Conservation (phyloP, 2,113 vertebrate genomes). For the Elaphurus davidianus region DNA sequence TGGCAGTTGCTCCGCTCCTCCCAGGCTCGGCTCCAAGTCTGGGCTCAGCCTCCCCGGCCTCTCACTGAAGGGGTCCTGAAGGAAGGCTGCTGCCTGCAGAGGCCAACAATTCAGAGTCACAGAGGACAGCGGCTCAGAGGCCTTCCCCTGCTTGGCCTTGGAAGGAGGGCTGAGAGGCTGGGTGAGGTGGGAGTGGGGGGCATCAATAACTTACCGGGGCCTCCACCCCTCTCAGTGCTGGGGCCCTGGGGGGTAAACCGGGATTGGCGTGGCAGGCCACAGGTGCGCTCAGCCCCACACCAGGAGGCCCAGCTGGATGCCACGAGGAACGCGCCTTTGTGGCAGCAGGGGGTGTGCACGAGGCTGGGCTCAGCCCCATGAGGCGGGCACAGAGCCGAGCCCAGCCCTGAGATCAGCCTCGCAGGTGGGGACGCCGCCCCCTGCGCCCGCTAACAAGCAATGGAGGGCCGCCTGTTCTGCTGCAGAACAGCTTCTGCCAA, state of each 20-base stretch:
- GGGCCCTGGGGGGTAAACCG: neutral
- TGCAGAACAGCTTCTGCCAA: neutral
- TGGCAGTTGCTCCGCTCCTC: neutral
- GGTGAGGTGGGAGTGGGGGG: neutral
- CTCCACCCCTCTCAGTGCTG: neutral
- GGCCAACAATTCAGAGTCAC: neutral
- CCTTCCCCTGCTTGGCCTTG: neutral
- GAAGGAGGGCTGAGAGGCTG: neutral
- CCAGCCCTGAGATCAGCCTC: neutral
- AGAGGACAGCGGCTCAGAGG: neutral
- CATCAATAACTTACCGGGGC: neutral
- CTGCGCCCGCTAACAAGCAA: conserved; percentile 27
- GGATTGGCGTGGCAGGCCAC: neutral
- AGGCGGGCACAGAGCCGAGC: neutral
- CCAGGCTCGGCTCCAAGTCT: neutral
- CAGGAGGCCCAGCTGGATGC: neutral
- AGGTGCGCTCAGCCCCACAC: neutral
- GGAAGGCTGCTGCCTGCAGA: neutral
- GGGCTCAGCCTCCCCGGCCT: neutral
- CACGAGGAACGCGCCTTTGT: neutral
- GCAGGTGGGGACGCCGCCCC: neutral
- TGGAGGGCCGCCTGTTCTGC: neutral
- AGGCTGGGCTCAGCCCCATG: neutral
- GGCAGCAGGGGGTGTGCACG: neutral
- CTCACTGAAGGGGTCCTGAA: neutral